Percentiles rank a stretch among this genome's conserved stretches.
Evolutionary conservation across 1,140 invertebrate genomes (phyloP).

Genomic region (Hermatobates lingyangjiaoensis): DNA sequence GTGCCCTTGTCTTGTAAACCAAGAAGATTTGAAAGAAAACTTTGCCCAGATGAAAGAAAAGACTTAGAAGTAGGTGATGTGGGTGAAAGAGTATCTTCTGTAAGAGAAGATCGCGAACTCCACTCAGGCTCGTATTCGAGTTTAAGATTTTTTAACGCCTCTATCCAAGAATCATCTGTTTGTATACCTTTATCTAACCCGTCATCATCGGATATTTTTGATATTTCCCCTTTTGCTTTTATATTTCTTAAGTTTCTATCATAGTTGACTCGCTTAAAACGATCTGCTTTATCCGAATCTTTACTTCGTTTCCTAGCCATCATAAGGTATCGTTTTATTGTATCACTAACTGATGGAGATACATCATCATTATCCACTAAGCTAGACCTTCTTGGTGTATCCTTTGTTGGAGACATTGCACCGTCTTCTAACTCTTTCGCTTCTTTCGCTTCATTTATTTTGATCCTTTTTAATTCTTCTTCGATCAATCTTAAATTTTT

Average conservation of each 20-base stretch:
- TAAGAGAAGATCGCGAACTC: constrained; percentile 23
- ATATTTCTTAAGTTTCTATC: constrained; percentile 67
- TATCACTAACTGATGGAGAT: constrained; percentile 65
- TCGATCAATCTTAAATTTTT: constrained; percentile 30
- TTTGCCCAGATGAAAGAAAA: constrained; percentile 30
- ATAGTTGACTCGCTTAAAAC: constrained; percentile 74
- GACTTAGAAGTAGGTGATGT: constrained; percentile 24
- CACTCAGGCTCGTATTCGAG: constrained; percentile 22
- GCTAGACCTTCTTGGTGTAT: constrained; percentile 34
- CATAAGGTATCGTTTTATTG: constrained; percentile 59
- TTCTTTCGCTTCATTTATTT: constrained; percentile 8
- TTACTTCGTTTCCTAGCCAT: constrained; percentile 72
- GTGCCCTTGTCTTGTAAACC: constrained; percentile 22
- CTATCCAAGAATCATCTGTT: constrained; percentile 51
- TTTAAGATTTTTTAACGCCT: constrained; percentile 22
- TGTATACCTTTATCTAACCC: constrained; percentile 50
- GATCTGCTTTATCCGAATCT: constrained; percentile 54
- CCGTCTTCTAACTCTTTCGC: constrained; percentile 22
- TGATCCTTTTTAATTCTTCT: constrained; percentile 24
- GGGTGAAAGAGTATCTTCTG: constrained; percentile 29
- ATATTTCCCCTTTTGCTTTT: constrained; percentile 53
- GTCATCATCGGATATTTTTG: constrained; percentile 48
- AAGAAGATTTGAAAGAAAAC: constrained; percentile 42
- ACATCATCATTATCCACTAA: constrained; percentile 66
- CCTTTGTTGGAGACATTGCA: constrained; percentile 22